Base-by-base conservation (phyloP, 2,888 invertebrate genomes). In the Morpho achilles region DNA sequence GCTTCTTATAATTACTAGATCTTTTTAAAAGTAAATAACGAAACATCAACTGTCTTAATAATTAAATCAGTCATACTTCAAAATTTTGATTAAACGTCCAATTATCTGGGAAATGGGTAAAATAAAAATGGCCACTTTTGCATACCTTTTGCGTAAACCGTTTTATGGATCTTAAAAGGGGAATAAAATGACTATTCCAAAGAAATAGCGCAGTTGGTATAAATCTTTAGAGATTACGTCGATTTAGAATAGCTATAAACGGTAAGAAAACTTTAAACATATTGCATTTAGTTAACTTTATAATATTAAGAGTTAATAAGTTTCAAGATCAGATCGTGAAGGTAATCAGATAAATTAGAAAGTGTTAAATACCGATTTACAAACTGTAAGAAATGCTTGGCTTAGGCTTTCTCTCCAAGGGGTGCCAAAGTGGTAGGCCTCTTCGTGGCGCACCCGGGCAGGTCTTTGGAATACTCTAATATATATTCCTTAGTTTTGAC, bases 151-250 rank as follows among this genome's bases (percentile, higher is more conserved):
- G 42, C 44, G 57, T 55, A 41, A 49, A 62, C 48, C 54, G 50
- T 58, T 63, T 60, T 57, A 58, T 58, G 56, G 54, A 52, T 58
- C 58, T 56, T 57, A 62, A 59, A 57, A 59, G 52, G 45, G 57
- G 53, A 58, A 62, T 63, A 62, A 65, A 67, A 65, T 39, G 53
- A 46, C 59, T 52, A 57, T 59, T 59, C 56, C 54, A 58, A 67
- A 62, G 62, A 60, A 65, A 62, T 64, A 61, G 60, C 60, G 59
- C 57, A 59, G 58, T 61, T 51, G 48, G 57, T 55, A 63, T 64
- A 63, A 66, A 65, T 63, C 62, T 58, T 61, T 32, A 16, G 52
- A 61, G 60, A 66, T 63, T 63, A 56, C 58, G 60, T 56, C 54
- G 58, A 63, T 66, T 59, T 64, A 54, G 56, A 56, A 56, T 58